Evolutionary conservation across 2,797 vertebrate genomes (phyloP), one percentile per base, ranked within the genome.

Genomic region (Macroramphosus scolopax): DNA sequence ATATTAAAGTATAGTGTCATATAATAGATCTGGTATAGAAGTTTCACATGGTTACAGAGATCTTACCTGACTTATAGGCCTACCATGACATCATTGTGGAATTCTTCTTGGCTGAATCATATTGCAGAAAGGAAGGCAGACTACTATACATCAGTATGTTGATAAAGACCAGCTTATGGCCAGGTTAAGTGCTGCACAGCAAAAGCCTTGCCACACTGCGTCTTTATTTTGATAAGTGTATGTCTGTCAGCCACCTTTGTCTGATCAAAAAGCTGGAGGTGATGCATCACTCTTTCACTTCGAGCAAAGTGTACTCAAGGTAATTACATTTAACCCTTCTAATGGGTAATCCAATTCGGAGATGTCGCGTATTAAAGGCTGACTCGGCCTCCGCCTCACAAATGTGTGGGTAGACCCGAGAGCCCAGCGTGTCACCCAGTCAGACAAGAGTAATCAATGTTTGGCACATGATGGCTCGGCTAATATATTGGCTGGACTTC

Each of bases 251-350:
- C 3, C 20, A 22, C 20, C 6, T 22, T 22, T 6, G 3, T 22
- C 20, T 22, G 20, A 22, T 3, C 6, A 6, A 3, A 22, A 3
- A 22, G 6, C 20, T 22, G 20, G 20, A 22, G 20, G 20, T 22
- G 20, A 22, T 22, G 20, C 20, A 22, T 22, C 20, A 22, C 20
- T 22, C 3, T 22, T 3, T 2, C n/a, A n/a, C n/a, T 12, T 14
- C 5, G 59, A 26, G 39, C 45, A 54, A 60, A 50, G 52, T 65
- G 73, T 80, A 60, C 80, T 85, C 66, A 38, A 65, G 52, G 54
- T 86, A 86, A 88, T 89, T 85, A 75, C 85, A 87, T 87, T 80
- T 84, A 84, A 82, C 52, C 75, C 49, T 11, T 63, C 68, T 82
- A 85, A 84, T 85, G 50, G 54, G 76, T 84, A 85, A 82, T 82